phyloP scores from a whole-genome alignment of 2,888 invertebrate species.

The Pseudococcus longispinus region DNA sequence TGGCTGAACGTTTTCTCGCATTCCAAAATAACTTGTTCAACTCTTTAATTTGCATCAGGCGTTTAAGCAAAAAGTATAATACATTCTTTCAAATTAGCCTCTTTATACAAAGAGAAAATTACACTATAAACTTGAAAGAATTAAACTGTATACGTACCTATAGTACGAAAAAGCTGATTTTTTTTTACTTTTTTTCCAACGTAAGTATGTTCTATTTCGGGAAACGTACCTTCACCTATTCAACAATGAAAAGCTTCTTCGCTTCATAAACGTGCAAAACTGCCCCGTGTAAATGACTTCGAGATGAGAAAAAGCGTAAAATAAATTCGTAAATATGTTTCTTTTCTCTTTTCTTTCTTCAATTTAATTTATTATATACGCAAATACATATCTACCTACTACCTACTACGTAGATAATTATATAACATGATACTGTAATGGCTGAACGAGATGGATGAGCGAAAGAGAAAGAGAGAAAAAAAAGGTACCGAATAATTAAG shows the following conservation, averaged over 20 bases:
- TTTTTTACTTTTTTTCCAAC: neutral
- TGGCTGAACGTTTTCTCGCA: neutral
- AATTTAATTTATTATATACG: neutral
- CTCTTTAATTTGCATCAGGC: slow-evolving; percentile 5
- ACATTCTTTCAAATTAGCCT: neutral
- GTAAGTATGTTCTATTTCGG: neutral
- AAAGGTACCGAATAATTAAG: neutral
- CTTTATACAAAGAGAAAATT: neutral
- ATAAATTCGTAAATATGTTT: neutral
- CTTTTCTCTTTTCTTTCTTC: neutral
- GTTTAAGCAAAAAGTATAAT: neutral
- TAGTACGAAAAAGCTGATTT: neutral
- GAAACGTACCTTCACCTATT: neutral
- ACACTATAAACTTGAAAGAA: neutral
- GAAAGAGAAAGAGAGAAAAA: neutral
- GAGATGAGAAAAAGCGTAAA: neutral
- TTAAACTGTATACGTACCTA: neutral
- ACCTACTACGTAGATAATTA: neutral
- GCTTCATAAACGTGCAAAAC: neutral
- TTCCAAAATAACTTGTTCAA: neutral
- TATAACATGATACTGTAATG: neutral
- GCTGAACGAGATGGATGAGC: neutral
- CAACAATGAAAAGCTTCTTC: neutral
- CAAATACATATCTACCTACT: neutral
- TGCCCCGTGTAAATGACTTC: neutral